These are phyloP conservation scores for Elachura formosa DNA, from an alignment of 2,113 vertebrate genomes.

Conservation along the genomic window DNA sequence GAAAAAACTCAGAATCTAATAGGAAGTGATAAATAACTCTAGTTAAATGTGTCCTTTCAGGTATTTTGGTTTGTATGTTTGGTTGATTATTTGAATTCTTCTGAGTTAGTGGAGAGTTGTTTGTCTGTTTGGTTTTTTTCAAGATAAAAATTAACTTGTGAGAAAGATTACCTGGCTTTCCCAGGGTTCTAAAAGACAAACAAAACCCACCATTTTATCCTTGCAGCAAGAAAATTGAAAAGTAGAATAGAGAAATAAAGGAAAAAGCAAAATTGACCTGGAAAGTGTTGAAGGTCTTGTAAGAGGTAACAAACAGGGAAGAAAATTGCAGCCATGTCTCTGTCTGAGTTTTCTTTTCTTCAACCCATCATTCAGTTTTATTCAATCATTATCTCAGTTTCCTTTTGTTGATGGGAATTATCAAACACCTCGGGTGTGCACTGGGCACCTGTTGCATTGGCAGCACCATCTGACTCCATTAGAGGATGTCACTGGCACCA, in stretches of 20 bases:
- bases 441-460: not conserved
- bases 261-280: not conserved
- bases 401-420: not conserved
- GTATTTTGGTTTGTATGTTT: not conserved
- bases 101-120: not conserved
- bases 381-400: not conserved
- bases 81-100: not conserved
- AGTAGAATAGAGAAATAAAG: not conserved
- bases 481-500: not conserved
- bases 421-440: rapidly evolving
- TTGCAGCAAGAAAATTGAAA: not conserved
- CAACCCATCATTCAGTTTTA: not conserved
- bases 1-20: not conserved
- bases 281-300: not conserved
- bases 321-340: not conserved
- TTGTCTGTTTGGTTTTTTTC: not conserved
- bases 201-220: rapidly evolving
- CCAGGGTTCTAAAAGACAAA: not conserved
- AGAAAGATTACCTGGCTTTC: not conserved
- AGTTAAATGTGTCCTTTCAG: not conserved
- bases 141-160: not conserved
- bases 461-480: not conserved
- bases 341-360: not conserved
- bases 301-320: not conserved
- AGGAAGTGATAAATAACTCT: not conserved